Percentiles rank a stretch among this genome's conserved stretches.
phyloP scores from a whole-genome alignment of 1,140 invertebrate species.

The Drosophila sp. region DNA sequence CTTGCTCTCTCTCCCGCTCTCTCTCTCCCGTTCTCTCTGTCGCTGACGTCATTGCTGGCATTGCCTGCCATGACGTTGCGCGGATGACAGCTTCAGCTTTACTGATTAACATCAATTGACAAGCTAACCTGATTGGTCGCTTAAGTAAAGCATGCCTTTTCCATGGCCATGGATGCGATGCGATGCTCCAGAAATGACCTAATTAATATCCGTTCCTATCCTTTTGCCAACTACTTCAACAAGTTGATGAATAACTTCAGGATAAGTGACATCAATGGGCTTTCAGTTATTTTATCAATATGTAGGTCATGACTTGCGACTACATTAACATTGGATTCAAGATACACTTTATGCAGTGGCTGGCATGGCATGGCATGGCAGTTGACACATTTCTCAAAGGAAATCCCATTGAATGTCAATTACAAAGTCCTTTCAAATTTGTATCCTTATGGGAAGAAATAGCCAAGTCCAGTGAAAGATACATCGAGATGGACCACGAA shows the following conservation, averaged over 20 bases:
- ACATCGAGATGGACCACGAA: too few relatives aligned
- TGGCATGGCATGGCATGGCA: too few relatives aligned
- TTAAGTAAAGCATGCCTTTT: neutral
- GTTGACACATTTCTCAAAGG: too few relatives aligned
- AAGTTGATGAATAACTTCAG: conserved; percentile 14
- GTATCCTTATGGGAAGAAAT: too few relatives aligned
- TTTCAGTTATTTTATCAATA: neutral
- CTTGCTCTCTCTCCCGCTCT: neutral
- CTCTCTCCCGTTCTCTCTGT: neutral
- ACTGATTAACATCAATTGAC: conserved; percentile 17
- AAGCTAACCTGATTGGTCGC: conserved; percentile 10
- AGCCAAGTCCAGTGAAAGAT: too few relatives aligned
- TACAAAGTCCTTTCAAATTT: too few relatives aligned
- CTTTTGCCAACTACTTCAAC: conserved; percentile 9
- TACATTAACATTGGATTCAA: neutral
- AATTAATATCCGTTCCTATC: neutral
- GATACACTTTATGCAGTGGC: neutral
- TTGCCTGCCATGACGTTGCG: conserved; percentile 12
- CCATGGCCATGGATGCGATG: neutral
- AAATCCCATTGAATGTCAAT: too few relatives aligned
- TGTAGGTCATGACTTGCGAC: neutral
- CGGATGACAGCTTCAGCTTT: conserved; percentile 15
- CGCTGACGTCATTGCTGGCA: conserved; percentile 15
- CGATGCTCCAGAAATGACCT: neutral
- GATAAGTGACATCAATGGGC: conserved; percentile 2